Evolutionary conservation across 1,140 invertebrate genomes (phyloP).

Genomic region (Zophobas atratus): DNA sequence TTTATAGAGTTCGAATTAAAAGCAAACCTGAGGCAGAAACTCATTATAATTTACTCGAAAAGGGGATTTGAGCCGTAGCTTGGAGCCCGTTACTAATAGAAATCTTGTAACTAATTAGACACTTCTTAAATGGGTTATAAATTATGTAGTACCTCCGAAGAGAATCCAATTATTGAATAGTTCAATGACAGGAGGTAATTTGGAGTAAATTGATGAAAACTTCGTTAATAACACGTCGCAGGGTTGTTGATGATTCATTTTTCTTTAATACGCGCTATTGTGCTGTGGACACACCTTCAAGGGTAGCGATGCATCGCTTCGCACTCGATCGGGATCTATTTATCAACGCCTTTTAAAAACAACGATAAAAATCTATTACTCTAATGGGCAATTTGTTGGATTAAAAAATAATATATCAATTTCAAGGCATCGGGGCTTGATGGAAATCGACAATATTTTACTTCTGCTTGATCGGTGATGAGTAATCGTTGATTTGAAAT

Average conservation of each 20-base stretch:
- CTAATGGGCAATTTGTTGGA: conserved; percentile 43
- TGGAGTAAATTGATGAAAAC: conserved; percentile 35
- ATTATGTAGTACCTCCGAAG: conserved; percentile 35
- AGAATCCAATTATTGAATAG: conserved; percentile 38
- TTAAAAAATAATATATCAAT: conserved; percentile 48
- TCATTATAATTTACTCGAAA: conserved; percentile 32
- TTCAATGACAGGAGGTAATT: conserved; percentile 41
- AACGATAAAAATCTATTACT: conserved; percentile 29
- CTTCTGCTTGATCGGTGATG: not conserved
- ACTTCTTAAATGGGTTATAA: conserved; percentile 39
- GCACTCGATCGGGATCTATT: conserved; percentile 6
- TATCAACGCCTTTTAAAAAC: conserved; percentile 17
- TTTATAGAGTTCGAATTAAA: conserved; percentile 1
- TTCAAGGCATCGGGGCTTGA: conserved; percentile 17
- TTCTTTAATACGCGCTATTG: conserved; percentile 10
- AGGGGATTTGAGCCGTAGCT: conserved; percentile 5
- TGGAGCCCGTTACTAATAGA: conserved; percentile 23
- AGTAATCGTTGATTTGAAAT: conserved; percentile 15
- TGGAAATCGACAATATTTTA: conserved; percentile 13
- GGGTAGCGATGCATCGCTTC: conserved; percentile 5
- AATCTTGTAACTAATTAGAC: conserved; percentile 38
- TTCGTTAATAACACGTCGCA: not conserved
- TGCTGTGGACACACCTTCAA: conserved; percentile 23
- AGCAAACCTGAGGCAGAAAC: conserved; percentile 18
- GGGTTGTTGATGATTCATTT: conserved; percentile 26